Evolutionary conservation across 2,113 vertebrate genomes (phyloP).

Genomic region (Petaurus breviceps): DNA sequence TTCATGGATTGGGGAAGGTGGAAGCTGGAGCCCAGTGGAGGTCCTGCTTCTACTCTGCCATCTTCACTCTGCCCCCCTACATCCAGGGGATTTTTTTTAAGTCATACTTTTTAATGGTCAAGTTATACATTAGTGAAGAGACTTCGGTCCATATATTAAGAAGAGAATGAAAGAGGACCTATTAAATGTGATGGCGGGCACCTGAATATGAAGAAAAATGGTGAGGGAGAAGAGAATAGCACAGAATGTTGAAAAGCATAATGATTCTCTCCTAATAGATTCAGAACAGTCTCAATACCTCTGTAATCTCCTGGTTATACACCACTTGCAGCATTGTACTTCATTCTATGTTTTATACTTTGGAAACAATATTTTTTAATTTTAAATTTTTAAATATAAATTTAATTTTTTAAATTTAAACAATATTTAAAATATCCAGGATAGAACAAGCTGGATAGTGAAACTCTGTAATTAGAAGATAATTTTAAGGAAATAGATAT

Average conservation of each 20-base stretch:
- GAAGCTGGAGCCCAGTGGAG: too few relatives aligned
- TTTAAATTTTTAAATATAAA: too few relatives aligned
- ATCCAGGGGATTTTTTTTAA: background rate
- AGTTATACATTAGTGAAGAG: background rate
- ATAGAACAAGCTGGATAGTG: background rate
- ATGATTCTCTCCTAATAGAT: background rate
- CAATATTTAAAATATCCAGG: background rate
- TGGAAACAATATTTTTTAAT: background rate
- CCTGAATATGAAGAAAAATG: background rate
- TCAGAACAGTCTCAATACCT: background rate
- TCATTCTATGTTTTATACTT: background rate
- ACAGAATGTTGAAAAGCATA: background rate
- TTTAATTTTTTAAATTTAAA: too few relatives aligned
- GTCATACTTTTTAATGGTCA: background rate
- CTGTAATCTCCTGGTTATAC: background rate
- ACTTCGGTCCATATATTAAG: background rate
- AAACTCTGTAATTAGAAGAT: background rate
- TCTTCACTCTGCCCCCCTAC: too few relatives aligned
- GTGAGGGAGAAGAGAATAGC: background rate
- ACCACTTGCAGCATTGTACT: background rate
- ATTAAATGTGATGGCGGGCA: background rate
- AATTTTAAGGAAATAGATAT: background rate
- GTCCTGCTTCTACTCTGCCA: too few relatives aligned
- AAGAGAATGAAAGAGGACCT: background rate
- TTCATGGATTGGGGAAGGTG: too few relatives aligned